Evolutionary conservation across 2,888 invertebrate genomes (phyloP), one percentile per base, ranked within the genome.

Genomic region (Drosophila macrospina): DNA sequence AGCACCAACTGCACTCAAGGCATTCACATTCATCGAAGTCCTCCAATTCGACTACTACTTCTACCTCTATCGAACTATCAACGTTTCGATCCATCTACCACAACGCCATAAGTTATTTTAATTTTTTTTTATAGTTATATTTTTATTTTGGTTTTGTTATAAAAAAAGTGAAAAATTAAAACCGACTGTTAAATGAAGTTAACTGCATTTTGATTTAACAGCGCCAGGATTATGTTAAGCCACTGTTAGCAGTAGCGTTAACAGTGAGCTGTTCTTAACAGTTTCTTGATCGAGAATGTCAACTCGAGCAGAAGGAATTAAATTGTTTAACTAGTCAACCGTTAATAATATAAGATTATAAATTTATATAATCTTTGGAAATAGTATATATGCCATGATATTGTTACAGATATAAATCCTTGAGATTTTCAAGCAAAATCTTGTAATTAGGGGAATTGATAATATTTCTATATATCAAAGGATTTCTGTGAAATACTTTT

Each of bases 81-180:
- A 74, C 60, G 47, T 41, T 55, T 42, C 59, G 39, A 48, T 57
- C 69, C 54, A 36, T 56, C 32, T 57, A 45, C 76, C 68, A 67
- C 80, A 45, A 78, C 68, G 69, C 80, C 71, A 85, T 87, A 87
- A 87, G 68, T 87, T 87, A 87, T 82, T 80, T 51, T 39, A 74
- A 61, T 77, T 76, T 76, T 86, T 86, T 84, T 84, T 80, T 60
- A 48, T 81, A 74, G 54, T 51, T 76, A 20, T 68, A 65, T 61
- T 59, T 69, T 80, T 74, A 2, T 74, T 77, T 84, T 81, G 66
- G 57, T 69, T 74, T 39, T 57, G 57, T 57, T 69, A 65, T 32
- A 30, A 47, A 44, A 45, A 16, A 47, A 32, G 50, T 51, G 36
- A 13, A 63, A 63, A 69, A 71, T 60, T 44, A 64, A 82, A 55